phyloP scores from a whole-genome alignment of 1,140 invertebrate species.

The Alviniconcha marisindica region DNA sequence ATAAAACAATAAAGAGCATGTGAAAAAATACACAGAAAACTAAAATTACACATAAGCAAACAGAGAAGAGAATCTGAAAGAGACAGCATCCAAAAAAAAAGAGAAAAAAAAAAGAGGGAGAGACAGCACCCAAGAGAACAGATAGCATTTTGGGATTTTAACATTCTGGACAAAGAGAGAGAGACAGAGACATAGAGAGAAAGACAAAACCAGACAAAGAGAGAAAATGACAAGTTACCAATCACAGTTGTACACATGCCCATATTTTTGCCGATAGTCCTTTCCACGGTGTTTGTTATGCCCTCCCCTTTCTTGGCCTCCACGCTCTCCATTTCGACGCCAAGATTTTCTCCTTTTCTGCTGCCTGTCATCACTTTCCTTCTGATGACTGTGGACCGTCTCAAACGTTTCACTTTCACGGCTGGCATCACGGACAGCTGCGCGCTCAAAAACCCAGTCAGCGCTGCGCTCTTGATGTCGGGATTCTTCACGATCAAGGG shows the following conservation, averaged over 20 bases:
- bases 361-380: background rate
- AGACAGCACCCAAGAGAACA: background rate
- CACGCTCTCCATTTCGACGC: background rate
- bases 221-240: background rate
- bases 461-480: conserved; percentile 1
- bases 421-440: background rate
- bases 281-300: background rate
- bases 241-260: conserved; percentile 7
- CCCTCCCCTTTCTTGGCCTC: background rate
- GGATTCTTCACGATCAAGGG: background rate
- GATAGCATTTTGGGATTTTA: background rate
- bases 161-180: background rate
- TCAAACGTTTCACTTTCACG: background rate
- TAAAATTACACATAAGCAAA: background rate
- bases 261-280: background rate
- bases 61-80: background rate
- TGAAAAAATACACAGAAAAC: too few relatives aligned
- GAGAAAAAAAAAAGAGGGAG: background rate
- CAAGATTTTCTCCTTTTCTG: background rate
- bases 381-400: background rate
- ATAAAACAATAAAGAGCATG: too few relatives aligned
- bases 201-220: background rate
- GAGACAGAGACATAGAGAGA: background rate
- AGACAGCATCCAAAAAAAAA: background rate
- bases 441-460: conserved; percentile 34